Percentiles rank a stretch among this genome's conserved stretches.
phyloP scores from a whole-genome alignment of 2,797 vertebrate species.

The Urophycis tenuis region DNA sequence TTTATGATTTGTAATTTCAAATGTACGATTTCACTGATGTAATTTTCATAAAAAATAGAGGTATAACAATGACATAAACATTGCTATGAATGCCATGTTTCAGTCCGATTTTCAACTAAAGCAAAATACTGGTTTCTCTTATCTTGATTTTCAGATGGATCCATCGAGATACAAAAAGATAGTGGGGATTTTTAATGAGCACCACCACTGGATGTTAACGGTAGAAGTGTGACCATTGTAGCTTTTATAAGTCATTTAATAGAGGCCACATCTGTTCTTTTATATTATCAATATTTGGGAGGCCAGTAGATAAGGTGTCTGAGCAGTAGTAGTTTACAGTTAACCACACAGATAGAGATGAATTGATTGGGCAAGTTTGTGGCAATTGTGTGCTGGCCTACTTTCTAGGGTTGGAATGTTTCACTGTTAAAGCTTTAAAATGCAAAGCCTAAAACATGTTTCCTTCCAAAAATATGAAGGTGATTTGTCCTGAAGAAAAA shows the following conservation, averaged over 20 bases:
- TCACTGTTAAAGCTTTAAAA: no score
- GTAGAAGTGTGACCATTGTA: slow-evolving; percentile 3
- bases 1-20: slow-evolving; percentile 6
- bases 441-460: background rate
- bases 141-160: no score
- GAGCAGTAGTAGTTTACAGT: background rate
- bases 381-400: no score
- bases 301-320: no score
- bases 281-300: background rate
- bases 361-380: slow-evolving; percentile 1
- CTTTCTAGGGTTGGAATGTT: no score
- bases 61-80: slow-evolving; percentile 2
- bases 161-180: no score
- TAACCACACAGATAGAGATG: slow-evolving; percentile 1
- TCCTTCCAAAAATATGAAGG: no score
- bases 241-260: slow-evolving; percentile 4
- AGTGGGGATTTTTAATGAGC: slow-evolving; percentile 4
- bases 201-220: slow-evolving; percentile 7
- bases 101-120: no score
- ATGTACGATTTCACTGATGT: background rate
- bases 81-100: slow-evolving; percentile 3
- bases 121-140: no score
- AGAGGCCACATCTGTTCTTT: slow-evolving; percentile 8
- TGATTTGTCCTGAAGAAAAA: background rate
- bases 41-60: no score